Conservation (phyloP, 2,888 invertebrate species). For the Latrodectus elegans region DNA sequence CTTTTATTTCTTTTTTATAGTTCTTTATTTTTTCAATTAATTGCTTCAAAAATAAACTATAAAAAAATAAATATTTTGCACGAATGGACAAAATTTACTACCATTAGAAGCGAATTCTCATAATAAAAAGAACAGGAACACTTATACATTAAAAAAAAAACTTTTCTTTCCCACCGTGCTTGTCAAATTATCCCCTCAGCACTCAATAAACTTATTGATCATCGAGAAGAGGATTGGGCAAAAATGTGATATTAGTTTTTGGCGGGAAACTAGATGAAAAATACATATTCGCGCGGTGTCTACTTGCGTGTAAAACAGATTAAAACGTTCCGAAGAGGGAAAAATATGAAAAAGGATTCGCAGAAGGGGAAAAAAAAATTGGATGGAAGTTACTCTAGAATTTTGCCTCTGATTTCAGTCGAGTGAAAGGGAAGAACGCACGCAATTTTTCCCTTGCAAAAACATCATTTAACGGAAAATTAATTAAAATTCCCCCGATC, state of each 20-base stretch:
- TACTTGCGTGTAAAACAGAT: background rate
- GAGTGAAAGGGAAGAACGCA: background rate
- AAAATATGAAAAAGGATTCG: background rate
- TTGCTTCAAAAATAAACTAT: too few relatives aligned
- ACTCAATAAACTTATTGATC: conserved; percentile 1
- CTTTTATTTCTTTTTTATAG: too few relatives aligned
- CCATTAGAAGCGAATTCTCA: background rate
- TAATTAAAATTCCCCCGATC: background rate
- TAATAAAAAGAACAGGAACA: background rate
- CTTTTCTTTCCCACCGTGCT: background rate
- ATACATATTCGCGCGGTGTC: background rate
- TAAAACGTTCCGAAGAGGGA: background rate
- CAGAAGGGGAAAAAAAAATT: background rate
- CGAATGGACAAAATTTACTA: background rate
- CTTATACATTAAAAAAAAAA: background rate
- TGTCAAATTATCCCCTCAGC: background rate
- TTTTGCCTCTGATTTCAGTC: background rate
- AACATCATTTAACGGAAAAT: conserved; percentile 3
- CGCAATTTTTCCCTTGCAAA: conserved; percentile 1
- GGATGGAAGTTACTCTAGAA: background rate
- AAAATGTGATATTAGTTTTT: background rate
- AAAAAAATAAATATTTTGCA: too few relatives aligned
- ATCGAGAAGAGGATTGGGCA: background rate
- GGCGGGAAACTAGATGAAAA: background rate
- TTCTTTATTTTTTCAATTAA: too few relatives aligned